phyloP scores from a whole-genome alignment of 2,888 invertebrate species.

The Cryptus viduatorius region DNA sequence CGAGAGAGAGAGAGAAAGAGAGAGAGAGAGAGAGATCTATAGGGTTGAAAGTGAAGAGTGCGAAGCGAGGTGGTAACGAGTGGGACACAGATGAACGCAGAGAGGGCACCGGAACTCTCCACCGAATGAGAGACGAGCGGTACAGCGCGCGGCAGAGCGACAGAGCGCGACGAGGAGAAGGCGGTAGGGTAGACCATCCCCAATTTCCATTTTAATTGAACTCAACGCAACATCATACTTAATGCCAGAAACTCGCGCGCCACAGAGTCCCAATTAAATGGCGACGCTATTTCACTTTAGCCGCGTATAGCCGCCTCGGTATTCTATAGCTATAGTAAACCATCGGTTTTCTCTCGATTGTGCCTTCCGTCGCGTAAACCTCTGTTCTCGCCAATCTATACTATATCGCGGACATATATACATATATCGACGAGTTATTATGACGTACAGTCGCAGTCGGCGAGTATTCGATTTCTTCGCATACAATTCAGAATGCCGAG shows the following conservation, averaged over 20 bases:
- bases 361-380: slow-evolving; percentile 8
- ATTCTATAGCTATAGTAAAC: slow-evolving; percentile 2
- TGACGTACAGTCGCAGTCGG: neutral
- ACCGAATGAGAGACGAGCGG: slow-evolving; percentile 55
- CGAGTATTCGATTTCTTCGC: slow-evolving; percentile 5
- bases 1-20: slow-evolving; percentile 34
- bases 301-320: neutral
- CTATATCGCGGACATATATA: neutral
- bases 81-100: slow-evolving; percentile 8
- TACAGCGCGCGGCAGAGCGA: slow-evolving; percentile 45
- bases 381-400: slow-evolving; percentile 6
- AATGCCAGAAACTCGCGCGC: slow-evolving; percentile 82
- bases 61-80: slow-evolving; percentile 55
- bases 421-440: slow-evolving; percentile 5
- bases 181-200: slow-evolving; percentile 71
- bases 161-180: slow-evolving; percentile 42
- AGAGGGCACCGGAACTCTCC: slow-evolving; percentile 32
- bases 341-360: slow-evolving; percentile 7
- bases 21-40: slow-evolving; percentile 13
- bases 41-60: slow-evolving; percentile 54
- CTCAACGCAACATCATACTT: slow-evolving; percentile 84
- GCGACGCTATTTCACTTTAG: slow-evolving; percentile 80
- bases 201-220: slow-evolving; percentile 85
- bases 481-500: slow-evolving; percentile 62
- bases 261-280: slow-evolving; percentile 82